Percentiles rank a stretch among this genome's conserved stretches.
phyloP scores from a whole-genome alignment of 2,113 vertebrate species.

The Pimephales promelas region DNA sequence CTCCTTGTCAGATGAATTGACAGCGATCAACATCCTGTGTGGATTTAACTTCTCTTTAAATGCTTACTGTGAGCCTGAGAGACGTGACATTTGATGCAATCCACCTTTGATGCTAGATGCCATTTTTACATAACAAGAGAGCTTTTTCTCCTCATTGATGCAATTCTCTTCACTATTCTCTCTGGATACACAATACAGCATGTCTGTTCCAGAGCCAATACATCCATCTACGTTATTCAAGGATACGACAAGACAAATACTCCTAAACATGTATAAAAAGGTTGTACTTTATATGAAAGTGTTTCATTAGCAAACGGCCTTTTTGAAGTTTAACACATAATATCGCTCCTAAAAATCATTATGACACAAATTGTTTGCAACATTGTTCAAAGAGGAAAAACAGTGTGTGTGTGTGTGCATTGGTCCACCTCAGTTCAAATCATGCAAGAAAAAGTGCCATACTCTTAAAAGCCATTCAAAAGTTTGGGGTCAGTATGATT shows the following conservation, averaged over 20 bases:
- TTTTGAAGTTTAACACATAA: neutral
- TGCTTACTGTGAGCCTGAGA: constrained; percentile 16
- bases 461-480: neutral
- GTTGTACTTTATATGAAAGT: neutral
- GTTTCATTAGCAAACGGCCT: neutral
- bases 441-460: too few relatives aligned
- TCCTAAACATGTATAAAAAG: neutral
- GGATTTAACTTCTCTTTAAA: constrained; percentile 11
- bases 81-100: constrained; percentile 16
- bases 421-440: too few relatives aligned
- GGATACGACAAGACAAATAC: neutral
- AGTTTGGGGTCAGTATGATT: neutral
- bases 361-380: neutral
- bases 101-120: constrained; percentile 25
- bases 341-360: neutral
- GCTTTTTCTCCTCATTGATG: constrained; percentile 8
- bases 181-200: neutral
- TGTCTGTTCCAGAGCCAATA: constrained; percentile 19
- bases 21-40: neutral
- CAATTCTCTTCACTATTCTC: neutral
- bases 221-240: constrained; percentile 32
- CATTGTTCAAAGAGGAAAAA: too few relatives aligned
- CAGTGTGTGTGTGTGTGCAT: too few relatives aligned
- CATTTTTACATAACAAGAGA: constrained; percentile 35
- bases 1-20: neutral